Percentiles rank a stretch among this genome's conserved stretches.
These are phyloP conservation scores for Ricordea florida DNA, from an alignment of 92 coral and sea anemone genomes.

Conservation along the genomic window DNA sequence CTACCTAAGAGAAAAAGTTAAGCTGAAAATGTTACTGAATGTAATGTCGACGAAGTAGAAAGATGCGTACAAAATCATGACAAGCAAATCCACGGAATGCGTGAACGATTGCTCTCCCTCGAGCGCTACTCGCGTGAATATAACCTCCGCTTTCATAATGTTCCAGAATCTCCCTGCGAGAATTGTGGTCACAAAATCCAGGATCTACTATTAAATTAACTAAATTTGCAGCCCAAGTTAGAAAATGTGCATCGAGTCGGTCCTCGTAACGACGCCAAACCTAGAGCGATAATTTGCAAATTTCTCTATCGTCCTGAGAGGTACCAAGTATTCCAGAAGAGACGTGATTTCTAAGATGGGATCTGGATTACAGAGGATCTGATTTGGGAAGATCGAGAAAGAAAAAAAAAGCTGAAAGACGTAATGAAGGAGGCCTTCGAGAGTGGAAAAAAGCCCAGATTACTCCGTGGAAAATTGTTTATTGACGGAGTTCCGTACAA, in stretches of 20 bases:
- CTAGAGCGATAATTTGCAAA: conserved; percentile 27
- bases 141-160: no score
- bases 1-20: no score
- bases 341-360: background rate
- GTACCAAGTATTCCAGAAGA: background rate
- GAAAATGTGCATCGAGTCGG: background rate
- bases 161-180: no score
- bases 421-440: conserved; percentile 16
- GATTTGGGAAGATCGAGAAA: conserved; percentile 27
- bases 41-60: no score
- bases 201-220: no score
- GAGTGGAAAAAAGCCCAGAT: conserved; percentile 19
- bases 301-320: conserved; percentile 40
- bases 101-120: no score
- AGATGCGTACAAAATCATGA: no score
- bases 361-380: conserved; percentile 30
- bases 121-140: no score
- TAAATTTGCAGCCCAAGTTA: background rate
- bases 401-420: background rate
- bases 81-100: no score
- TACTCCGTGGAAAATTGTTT: conserved; percentile 4
- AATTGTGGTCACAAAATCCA: no score
- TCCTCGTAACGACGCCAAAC: background rate
- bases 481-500: background rate
- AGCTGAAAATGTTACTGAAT: no score